Base-by-base conservation (phyloP, 2,113 vertebrate species). In the Tachuris rubrigastra region DNA sequence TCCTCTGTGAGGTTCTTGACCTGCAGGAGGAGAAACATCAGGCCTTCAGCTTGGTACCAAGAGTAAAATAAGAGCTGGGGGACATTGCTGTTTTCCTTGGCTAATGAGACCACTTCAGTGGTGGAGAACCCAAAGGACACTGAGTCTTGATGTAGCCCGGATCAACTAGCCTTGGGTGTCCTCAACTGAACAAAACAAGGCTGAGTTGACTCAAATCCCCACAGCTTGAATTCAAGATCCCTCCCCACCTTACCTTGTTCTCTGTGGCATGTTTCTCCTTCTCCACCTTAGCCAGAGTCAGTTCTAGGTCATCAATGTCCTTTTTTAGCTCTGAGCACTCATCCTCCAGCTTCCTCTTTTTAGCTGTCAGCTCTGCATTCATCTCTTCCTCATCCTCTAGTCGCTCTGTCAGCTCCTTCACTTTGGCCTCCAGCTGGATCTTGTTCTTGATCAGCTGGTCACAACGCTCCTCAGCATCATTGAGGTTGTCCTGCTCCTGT, bases 341-440 rank as follows among this genome's bases (percentile, higher is more conserved):
- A 0, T 98, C 99, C 77, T 99, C 99, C 63, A 99, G 97, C 78
- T 99, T 99, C 19, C 99, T 98, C 91, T 99, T 99, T 96, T 98
- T 99, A 53, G 99, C 99, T 0, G 99, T 99, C 79, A 99, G 98
- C 71, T 99, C 99, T 0, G 99, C 99, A 0, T 99, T 99, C 96
- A 99, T 98, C 95, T 99, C 99, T 77, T 99, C 99, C 71, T 99
- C 99, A 4, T 99, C 99, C 78, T 99, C 99, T 62, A 99, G 95
- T 13, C 99, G 93, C 53, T 99, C 99, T 0, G 97, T 96, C 15
- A 98, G 96, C 96, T 99, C 99, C 96, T 99, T 99, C 94, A 89
- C 81, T 96, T 99, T 99, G 55, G 98, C 99, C 23, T 99, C 99
- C 93, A 98, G 52, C 87, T 99, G 99, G 87, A 99, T 99, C 65